Evolutionary conservation across 2,797 vertebrate genomes (phyloP).

Genomic region (Mionectes olivaceus): DNA sequence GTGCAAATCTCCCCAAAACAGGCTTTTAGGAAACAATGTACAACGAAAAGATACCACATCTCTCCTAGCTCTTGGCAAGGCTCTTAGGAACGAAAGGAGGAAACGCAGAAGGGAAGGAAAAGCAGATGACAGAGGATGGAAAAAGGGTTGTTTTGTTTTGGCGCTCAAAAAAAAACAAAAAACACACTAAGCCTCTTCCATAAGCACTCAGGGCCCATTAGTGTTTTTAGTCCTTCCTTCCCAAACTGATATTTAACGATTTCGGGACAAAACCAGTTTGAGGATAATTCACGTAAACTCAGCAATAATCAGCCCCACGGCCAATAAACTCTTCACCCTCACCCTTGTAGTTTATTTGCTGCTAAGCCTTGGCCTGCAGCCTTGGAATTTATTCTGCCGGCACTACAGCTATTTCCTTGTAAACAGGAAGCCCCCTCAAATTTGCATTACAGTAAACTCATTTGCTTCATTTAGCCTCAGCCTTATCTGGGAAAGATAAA

Average conservation of each 20-base stretch:
- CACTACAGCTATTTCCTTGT: conserved; percentile 46
- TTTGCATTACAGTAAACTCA: conserved; percentile 6
- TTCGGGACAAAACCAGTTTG: not conserved
- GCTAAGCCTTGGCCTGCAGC: conserved; percentile 51
- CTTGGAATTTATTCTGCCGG: conserved; percentile 42
- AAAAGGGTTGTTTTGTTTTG: conserved; percentile 42
- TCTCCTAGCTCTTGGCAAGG: conserved; percentile 5
- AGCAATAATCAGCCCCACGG: conserved; percentile 12
- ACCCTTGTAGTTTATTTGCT: conserved; percentile 17
- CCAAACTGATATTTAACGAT: not conserved
- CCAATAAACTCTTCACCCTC: conserved; percentile 53
- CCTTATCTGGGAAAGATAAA: not conserved
- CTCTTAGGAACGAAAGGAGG: not conserved
- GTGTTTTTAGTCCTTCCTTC: not conserved
- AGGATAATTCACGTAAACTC: conserved; percentile 1
- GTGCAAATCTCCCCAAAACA: not conserved
- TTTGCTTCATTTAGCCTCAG: not conserved
- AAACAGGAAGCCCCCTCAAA: conserved; percentile 60
- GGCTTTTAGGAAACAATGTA: not conserved
- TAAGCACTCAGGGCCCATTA: not conserved
- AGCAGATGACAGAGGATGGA: conserved; percentile 52
- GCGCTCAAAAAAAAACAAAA: not conserved
- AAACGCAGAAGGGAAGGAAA: conserved; percentile 62
- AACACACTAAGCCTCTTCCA: not conserved
- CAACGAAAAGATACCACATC: not conserved